Evolutionary conservation across 2,797 vertebrate species (phyloP).

Genomic region (Tragelaphus oryx): DNA sequence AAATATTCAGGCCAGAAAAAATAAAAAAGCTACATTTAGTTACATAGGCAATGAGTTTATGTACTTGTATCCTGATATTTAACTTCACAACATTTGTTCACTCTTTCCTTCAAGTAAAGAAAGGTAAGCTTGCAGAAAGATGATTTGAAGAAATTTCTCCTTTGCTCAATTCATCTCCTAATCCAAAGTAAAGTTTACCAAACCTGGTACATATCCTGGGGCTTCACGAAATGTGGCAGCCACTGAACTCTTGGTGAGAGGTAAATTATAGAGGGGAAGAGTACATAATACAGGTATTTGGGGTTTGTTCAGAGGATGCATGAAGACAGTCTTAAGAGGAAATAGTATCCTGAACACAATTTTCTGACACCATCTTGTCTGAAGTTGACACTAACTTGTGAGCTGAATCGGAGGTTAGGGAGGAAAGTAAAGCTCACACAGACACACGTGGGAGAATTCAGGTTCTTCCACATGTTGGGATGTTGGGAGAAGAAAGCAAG

Average conservation of each 20-base stretch:
- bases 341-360: background rate
- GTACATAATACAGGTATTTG: background rate
- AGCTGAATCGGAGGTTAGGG: background rate
- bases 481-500: background rate
- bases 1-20: background rate
- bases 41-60: background rate
- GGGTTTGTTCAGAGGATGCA: background rate
- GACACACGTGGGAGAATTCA: background rate
- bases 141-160: background rate
- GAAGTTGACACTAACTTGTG: background rate
- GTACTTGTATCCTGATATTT: background rate
- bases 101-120: background rate
- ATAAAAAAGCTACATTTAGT: background rate
- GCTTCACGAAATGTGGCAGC: background rate
- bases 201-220: background rate
- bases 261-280: background rate
- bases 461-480: background rate
- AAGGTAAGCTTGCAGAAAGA: background rate
- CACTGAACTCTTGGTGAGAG: background rate
- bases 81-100: background rate
- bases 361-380: background rate
- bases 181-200: background rate
- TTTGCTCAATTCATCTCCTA: background rate
- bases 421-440: background rate
- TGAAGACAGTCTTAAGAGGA: background rate